phyloP scores from a whole-genome alignment of 2,113 vertebrate genomes.

The Entomyzon cyanotis region DNA sequence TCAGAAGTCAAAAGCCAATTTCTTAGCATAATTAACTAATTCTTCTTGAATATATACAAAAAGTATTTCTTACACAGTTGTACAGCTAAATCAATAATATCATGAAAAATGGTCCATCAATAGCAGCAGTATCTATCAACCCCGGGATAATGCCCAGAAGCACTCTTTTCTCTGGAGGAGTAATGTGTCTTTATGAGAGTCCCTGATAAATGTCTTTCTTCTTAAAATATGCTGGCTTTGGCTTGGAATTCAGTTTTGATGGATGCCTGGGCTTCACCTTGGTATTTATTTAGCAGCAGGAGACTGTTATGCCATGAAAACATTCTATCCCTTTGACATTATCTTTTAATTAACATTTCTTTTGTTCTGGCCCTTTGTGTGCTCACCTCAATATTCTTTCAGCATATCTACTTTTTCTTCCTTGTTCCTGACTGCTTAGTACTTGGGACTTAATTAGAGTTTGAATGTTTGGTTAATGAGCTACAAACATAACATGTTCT shows the following conservation, averaged over 20 bases:
- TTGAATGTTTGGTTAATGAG: neutral
- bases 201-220: neutral
- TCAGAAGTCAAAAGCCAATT: neutral
- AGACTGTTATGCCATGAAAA: slow-evolving; percentile 17
- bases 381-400: neutral
- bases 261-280: slow-evolving; percentile 40
- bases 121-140: neutral
- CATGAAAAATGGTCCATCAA: neutral
- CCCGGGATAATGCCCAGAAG: neutral
- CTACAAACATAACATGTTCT: neutral
- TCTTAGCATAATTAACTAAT: neutral
- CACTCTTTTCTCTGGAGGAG: neutral
- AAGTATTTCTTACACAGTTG: neutral
- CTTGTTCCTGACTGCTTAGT: neutral
- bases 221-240: neutral
- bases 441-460: neutral
- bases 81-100: neutral
- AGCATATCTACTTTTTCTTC: neutral
- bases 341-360: slow-evolving; percentile 61
- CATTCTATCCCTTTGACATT: slow-evolving; percentile 22
- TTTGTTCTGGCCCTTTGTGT: neutral
- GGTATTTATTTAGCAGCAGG: slow-evolving; percentile 34
- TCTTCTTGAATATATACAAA: neutral
- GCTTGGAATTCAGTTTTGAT: slow-evolving; percentile 35
- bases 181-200: neutral